Conservation (phyloP, 2,888 invertebrate species). For the Teleiodes luculella region DNA sequence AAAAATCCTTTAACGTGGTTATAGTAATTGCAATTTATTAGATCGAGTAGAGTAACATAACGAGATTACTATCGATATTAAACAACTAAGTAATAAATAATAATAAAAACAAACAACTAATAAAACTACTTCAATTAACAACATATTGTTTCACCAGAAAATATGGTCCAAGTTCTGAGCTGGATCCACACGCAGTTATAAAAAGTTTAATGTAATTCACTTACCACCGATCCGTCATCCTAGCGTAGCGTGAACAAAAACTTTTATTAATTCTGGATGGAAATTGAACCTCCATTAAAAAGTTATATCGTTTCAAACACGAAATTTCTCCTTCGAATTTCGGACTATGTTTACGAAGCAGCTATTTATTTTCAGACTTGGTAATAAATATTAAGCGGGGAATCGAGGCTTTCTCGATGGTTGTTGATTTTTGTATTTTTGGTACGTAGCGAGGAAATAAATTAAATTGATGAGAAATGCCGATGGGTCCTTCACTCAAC, state of each 20-base stretch:
- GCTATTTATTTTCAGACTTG: slow-evolving; percentile 15
- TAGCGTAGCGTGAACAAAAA: slow-evolving; percentile 67
- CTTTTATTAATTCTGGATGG: slow-evolving; percentile 47
- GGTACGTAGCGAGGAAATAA: background rate
- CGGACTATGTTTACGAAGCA: slow-evolving; percentile 9
- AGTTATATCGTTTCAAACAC: slow-evolving; percentile 18
- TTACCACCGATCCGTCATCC: slow-evolving; percentile 77
- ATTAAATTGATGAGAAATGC: no score
- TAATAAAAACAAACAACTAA: no score
- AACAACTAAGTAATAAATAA: no score
- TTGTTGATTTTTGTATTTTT: slow-evolving; percentile 16
- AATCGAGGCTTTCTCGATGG: slow-evolving; percentile 5
- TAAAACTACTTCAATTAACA: no score
- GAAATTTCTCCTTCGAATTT: slow-evolving; percentile 8
- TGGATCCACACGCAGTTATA: slow-evolving; percentile 6
- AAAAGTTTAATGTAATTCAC: slow-evolving; percentile 37
- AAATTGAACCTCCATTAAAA: slow-evolving; percentile 26
- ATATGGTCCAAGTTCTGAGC: slow-evolving; percentile 4
- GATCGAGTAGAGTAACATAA: no score
- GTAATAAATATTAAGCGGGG: slow-evolving; percentile 16
- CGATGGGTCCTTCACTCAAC: no score
- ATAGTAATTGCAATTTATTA: no score
- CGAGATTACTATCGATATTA: no score
- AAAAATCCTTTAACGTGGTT: no score
- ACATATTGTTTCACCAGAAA: background rate